Evolutionary conservation across 2,888 invertebrate species (phyloP).

Genomic region (Megaustenia siamemsis): DNA sequence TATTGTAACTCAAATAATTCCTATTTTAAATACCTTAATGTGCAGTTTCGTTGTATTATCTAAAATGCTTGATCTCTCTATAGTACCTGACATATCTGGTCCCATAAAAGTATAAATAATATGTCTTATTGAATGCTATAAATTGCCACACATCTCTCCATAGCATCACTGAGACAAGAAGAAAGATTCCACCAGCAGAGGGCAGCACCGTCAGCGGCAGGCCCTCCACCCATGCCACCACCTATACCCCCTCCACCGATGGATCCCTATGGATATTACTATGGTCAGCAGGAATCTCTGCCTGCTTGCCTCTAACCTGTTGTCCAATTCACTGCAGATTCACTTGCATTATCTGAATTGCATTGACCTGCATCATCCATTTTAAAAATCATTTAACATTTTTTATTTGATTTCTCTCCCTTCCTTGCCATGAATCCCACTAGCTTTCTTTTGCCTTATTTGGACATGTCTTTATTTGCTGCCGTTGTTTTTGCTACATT

Average conservation of each 20-base stretch:
- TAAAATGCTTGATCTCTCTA: no score
- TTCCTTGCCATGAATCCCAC: neutral
- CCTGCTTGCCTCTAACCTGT: slow-evolving; percentile 35
- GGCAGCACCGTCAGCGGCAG: slow-evolving; percentile 60
- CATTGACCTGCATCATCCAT: neutral
- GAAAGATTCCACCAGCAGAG: slow-evolving; percentile 59
- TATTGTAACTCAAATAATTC: no score
- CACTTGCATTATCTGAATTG: neutral
- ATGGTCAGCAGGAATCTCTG: slow-evolving; percentile 47
- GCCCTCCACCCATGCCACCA: slow-evolving; percentile 77
- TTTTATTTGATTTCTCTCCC: neutral
- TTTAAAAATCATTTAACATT: neutral
- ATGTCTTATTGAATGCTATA: no score
- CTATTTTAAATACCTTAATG: neutral
- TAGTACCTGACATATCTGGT: no score
- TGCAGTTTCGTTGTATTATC: neutral
- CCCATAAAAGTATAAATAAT: no score
- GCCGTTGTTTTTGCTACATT: neutral
- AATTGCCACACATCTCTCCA: slow-evolving; percentile 15
- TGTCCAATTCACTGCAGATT: neutral
- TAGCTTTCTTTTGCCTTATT: neutral
- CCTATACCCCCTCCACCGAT: slow-evolving; percentile 79
- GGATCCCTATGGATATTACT: slow-evolving; percentile 62
- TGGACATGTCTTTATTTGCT: neutral
- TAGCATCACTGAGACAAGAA: slow-evolving; percentile 56